A percentile compares a stretch with the other conserved stretches of the same genome.
Evolutionary conservation across 2,113 vertebrate genomes (phyloP).

Genomic region (Ursus arctos): DNA sequence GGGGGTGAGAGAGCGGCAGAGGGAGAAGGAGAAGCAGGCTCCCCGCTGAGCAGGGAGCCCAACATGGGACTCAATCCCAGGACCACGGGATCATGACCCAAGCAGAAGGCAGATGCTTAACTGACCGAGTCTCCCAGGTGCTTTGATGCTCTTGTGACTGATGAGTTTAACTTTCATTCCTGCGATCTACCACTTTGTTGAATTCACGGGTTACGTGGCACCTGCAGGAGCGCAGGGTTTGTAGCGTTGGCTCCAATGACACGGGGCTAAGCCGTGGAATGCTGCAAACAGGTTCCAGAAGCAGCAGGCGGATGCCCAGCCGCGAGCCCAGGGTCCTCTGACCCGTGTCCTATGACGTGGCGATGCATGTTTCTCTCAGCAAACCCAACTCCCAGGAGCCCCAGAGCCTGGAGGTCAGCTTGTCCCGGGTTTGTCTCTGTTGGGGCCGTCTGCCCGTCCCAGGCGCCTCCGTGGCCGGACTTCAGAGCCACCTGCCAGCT

Average conservation of each 20-base stretch:
- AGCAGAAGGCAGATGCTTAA: no score
- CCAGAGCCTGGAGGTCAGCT: neutral
- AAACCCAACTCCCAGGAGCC: neutral
- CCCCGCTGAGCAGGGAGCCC: no score
- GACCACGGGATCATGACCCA: no score
- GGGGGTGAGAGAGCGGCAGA: no score
- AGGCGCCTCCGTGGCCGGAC: neutral
- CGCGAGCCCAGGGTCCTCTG: no score
- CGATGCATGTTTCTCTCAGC: neutral
- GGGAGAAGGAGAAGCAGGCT: no score
- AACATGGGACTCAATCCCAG: no score
- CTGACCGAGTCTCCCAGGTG: no score
- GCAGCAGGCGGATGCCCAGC: no score
- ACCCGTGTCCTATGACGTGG: rapidly evolving
- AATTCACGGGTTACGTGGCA: rapidly evolving
- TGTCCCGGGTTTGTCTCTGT: neutral
- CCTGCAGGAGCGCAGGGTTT: rapidly evolving
- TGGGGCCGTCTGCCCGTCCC: no score
- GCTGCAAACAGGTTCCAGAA: no score
- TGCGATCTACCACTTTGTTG: neutral
- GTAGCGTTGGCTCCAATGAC: rapidly evolving
- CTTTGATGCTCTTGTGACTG: neutral
- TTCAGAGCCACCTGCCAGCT: neutral
- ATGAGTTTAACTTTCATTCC: neutral
- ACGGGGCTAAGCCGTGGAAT: rapidly evolving